Conservation (phyloP, 2,797 vertebrate species). For the Danio albolineatus region DNA sequence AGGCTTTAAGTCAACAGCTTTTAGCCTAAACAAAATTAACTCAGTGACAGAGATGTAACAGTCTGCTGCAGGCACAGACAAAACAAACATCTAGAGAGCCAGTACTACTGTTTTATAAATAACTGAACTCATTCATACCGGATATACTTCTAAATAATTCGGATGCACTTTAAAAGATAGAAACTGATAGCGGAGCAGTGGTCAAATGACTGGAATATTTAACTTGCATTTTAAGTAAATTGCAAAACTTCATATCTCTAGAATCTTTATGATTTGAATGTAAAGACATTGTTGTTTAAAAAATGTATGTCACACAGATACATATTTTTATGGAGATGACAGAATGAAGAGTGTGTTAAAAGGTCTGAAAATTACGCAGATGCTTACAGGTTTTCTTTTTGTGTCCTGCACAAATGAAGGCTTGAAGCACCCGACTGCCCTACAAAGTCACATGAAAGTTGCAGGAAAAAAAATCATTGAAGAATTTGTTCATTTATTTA, state of each 20-base stretch:
- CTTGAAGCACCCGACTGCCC: background rate
- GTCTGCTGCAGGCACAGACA: background rate
- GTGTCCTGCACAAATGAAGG: background rate
- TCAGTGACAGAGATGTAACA: slow-evolving; percentile 13
- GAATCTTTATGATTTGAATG: too few relatives aligned
- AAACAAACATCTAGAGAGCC: slow-evolving; percentile 1
- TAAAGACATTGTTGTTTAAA: background rate
- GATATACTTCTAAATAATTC: background rate
- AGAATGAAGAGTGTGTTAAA: slow-evolving; percentile 3
- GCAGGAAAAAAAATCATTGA: background rate
- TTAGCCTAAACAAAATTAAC: slow-evolving; percentile 29
- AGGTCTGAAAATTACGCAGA: too few relatives aligned
- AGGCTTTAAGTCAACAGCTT: slow-evolving; percentile 24
- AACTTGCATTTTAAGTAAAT: too few relatives aligned
- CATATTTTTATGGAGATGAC: background rate
- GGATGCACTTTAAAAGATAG: background rate
- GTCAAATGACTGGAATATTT: too few relatives aligned
- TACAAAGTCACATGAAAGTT: background rate
- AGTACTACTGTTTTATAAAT: slow-evolving; percentile 19
- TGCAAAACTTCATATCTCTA: too few relatives aligned
- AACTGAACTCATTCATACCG: slow-evolving; percentile 17
- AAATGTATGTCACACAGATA: background rate
- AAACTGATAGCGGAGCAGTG: too few relatives aligned
- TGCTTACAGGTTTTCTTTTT: background rate
- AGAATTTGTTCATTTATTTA: background rate